Base-by-base conservation (phyloP, 2,113 vertebrate genomes). In the Camelus dromedarius region DNA sequence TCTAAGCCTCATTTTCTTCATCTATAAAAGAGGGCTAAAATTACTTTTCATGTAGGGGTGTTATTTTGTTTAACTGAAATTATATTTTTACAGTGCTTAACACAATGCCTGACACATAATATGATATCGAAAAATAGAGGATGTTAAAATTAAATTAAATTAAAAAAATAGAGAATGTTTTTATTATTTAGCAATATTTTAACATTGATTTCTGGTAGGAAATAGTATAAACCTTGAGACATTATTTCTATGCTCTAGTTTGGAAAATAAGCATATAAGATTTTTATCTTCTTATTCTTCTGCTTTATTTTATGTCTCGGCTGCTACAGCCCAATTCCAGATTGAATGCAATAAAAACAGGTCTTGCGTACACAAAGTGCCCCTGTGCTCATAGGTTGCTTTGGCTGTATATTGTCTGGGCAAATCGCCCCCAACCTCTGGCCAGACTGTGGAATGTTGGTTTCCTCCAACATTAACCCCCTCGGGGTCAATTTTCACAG, bases 381-480 rank as follows among this genome's bases (percentile, higher is more conserved):
- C 93, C 85, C 35, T 52, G 15, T 58, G 67, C 60, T 96, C 58
- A 14, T 16, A 87, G 93, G 86, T 86, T 91, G 77, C 56, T 96
- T 35, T 89, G 46, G 56, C 73, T 94, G 42, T 96, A 48, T 94
- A 69, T 93, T 93, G 89, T 97, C 95, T 97, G 96, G 96, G 96
- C 95, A 97, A 89, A 95, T 96, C 20, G 64, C 97, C 97, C 89
- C 96, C 93, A 97, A 92, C 95, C 93, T 97, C 96, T 96, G 97
- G 92, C 92, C 97, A 97, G 97, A 98, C 97, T 95, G 54, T 95
- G 97, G 96, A 97, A 98, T 97, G 97, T 92, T 97, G 95, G 93
- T 97, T 97, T 97, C 96, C 92, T 97, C 92, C 72, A 96, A 93
- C 77, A 87, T 95, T 95, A 93, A 89, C 89, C 93, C 93, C 96